Base-by-base conservation (phyloP, 2,113 vertebrate genomes). In the Melanocharis versteri region DNA sequence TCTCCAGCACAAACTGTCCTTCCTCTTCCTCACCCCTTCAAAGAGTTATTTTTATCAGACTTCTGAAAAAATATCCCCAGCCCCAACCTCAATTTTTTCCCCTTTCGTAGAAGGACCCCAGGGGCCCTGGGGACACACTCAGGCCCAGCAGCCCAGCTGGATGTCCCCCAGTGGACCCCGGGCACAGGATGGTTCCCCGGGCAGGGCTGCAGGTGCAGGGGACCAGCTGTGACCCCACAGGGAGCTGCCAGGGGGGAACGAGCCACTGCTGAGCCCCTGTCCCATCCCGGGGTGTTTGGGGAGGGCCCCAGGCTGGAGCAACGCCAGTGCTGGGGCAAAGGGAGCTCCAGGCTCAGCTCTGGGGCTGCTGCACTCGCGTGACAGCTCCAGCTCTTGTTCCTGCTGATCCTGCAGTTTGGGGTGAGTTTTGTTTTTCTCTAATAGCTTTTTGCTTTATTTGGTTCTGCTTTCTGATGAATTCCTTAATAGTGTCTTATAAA, bases 401-500 rank as follows among this genome's bases (percentile, higher is more conserved):
- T 64, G 56, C 61, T 94, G 72, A 77, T 33, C 31, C 20, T 33
- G 83, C 50, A 62, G 10, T 40, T 65, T 44, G 14, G 17, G 30
- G 33, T 2, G 35, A 54, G 61, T 65, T 72, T 37, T 73, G 12
- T 78, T 21, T 35, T 26, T 45, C 28, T 83, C 75, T 66, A 76
- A 54, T 44, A 4, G 11, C 60, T 89, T 94, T 81, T 82, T 89
- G 75, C 31, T 91, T 65, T 92, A 48, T 60, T 90, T 60, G 72
- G 15, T 72, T 90, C 83, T 94, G 70, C 24, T 75, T 73, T 64
- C 83, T 87, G 77, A 57, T 54, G 18, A 77, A 22, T 66, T 91
- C 80, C 61, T 91, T 91, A 90, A 82, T 62, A 93, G 88, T 6
- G 5, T 30, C 70, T 62, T 56, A 35, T 8, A 78, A 91, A 93